phyloP scores from a whole-genome alignment of 2,797 vertebrate species.

The Danio tinwini region DNA sequence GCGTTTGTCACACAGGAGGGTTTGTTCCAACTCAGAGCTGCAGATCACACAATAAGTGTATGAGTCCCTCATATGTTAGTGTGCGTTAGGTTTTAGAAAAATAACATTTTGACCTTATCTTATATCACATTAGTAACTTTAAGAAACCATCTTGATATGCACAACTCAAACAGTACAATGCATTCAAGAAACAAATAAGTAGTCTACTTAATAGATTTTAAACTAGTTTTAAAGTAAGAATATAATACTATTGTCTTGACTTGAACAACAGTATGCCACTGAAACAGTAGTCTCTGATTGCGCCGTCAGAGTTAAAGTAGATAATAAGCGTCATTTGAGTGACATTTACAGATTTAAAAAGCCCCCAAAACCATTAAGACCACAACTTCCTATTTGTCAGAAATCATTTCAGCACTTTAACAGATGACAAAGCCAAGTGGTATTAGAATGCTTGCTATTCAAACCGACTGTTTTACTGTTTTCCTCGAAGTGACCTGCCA shows the following conservation, averaged over 20 bases:
- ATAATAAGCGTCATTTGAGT: too few species aligned
- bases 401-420: conserved; percentile 1
- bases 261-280: not conserved
- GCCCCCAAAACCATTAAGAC: not conserved
- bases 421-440: not conserved
- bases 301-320: not conserved
- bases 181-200: not conserved
- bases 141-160: not conserved
- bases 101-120: not conserved
- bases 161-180: not conserved
- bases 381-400: conserved; percentile 16
- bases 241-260: not conserved
- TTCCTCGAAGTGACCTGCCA: conserved; percentile 34
- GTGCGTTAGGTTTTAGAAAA: not conserved
- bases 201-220: not conserved
- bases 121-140: not conserved
- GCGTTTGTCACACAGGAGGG: too few species aligned
- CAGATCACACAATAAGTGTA: not conserved
- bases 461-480: not conserved
- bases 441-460: not conserved
- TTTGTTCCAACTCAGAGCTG: too few species aligned
- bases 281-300: not conserved
- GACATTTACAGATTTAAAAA: not conserved
- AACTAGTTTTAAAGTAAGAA: not conserved
- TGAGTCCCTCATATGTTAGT: not conserved